These are phyloP conservation scores for Centroberyx gerrardi DNA, from an alignment of 2,797 vertebrate species.

Conservation along the genomic window DNA sequence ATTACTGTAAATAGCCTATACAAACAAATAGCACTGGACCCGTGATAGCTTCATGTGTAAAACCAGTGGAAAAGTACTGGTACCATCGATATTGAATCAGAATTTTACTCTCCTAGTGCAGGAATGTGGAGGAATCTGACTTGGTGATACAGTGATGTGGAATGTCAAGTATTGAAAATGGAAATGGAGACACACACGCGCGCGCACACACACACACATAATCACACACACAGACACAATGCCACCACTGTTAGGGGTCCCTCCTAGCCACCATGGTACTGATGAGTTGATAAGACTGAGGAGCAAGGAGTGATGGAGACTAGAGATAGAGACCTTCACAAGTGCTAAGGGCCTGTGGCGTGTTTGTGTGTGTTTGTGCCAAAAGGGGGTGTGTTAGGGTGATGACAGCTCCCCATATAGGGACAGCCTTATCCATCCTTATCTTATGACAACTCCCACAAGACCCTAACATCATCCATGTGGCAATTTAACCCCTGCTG, in stretches of 20 bases:
- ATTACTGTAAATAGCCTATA: no score
- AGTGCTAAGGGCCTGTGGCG: neutral
- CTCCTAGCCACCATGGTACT: slow-evolving; percentile 2
- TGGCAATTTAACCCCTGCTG: neutral
- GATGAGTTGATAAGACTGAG: slow-evolving; percentile 26
- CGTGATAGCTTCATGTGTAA: no score
- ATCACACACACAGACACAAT: slow-evolving; percentile 8
- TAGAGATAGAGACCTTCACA: slow-evolving; percentile 33
- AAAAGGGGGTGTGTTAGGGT: neutral
- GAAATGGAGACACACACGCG: neutral
- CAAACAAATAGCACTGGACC: no score
- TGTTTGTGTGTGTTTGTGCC: neutral
- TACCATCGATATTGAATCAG: neutral
- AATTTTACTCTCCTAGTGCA: neutral
- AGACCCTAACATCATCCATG: neutral
- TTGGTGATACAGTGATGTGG: neutral
- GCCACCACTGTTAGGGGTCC: slow-evolving; percentile 29
- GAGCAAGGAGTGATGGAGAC: slow-evolving; percentile 33
- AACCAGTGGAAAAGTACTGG: no score
- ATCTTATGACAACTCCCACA: neutral
- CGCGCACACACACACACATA: slow-evolving; percentile 10
- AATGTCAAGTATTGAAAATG: neutral
- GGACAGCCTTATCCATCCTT: neutral
- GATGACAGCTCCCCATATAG: neutral
- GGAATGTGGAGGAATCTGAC: neutral